phyloP scores from a whole-genome alignment of 2,113 vertebrate species.

The Mus pahari region DNA sequence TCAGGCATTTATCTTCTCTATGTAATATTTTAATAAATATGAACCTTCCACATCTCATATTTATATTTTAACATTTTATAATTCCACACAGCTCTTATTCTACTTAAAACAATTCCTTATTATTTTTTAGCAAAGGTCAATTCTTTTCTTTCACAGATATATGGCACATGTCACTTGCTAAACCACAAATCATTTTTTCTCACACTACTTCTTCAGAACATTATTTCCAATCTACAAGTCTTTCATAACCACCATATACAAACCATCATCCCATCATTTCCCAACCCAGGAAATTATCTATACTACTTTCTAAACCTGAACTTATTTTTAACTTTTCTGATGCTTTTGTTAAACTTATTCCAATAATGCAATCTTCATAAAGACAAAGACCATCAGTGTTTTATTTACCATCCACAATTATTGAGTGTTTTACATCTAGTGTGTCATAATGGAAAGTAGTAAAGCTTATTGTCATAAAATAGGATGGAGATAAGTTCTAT shows the following conservation, averaged over 20 bases:
- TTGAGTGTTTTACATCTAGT: not conserved
- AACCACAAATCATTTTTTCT: not conserved
- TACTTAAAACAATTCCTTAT: not conserved
- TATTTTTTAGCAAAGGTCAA: not conserved
- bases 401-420: not conserved
- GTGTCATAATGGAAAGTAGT: not conserved
- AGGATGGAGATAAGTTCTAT: not conserved
- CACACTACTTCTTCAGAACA: not conserved
- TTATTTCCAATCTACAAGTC: not conserved
- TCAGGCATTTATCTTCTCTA: not conserved
- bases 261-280: not conserved
- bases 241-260: not conserved
- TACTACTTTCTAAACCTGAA: not conserved
- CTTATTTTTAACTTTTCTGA: not conserved
- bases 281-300: not conserved
- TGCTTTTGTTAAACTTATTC: not conserved
- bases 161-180: not conserved
- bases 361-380: not conserved
- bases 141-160: not conserved
- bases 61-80: not conserved
- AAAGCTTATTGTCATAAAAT: not conserved
- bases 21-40: not conserved
- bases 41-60: not conserved
- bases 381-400: not conserved
- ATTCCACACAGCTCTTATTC: not conserved